Evolutionary conservation across 2,888 invertebrate species (phyloP), one percentile per base, ranked within the genome.

Genomic region (Amiota mariae): DNA sequence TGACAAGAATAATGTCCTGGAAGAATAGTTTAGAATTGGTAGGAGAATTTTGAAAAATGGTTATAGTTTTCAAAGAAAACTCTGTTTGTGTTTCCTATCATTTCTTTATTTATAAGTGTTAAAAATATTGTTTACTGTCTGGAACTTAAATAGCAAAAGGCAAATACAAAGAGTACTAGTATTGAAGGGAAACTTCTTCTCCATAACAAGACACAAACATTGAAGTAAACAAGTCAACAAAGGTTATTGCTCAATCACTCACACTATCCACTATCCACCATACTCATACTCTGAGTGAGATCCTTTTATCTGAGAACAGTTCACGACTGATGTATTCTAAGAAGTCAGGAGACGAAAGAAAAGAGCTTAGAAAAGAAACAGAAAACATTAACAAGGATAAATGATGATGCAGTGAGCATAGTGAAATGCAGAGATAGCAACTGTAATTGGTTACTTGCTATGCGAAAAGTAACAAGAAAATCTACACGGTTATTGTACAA

Each of bases 381-480:
- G 1, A n/a, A 24, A 84, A 84, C 84, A 84, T 84, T 85, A 86
- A 86, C 86, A 87, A 86, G 86, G 85, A 86, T 86, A 86, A 86
- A 87, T 86, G 86, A 86, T 85, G 84, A 80, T 73, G 77, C 59
- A 20, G 11, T 9, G 20, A 18, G 59, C 20, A 79, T 78, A 78
- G 36, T 36, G 36, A 79, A 80, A 83, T 72, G 78, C 75, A 78
- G 79, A 76, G 77, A 79, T 76, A 79, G 72, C 73, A 72, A 76
- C 75, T 74, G 77, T 78, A 77, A 78, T 78, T 78, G 78, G 75
- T 75, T 73, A 73, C 71, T 54, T 68, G 66, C 36, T 36, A 61
- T 61, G 51, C 64, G 24, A 15, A 20, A 20, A 59, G 61, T 20
- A 61, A 54, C 51, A 61, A 20, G 66, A 63, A 18, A 18, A 59